Conservation (phyloP, 2,113 vertebrate genomes). For the Ginglymostoma cirratum region DNA sequence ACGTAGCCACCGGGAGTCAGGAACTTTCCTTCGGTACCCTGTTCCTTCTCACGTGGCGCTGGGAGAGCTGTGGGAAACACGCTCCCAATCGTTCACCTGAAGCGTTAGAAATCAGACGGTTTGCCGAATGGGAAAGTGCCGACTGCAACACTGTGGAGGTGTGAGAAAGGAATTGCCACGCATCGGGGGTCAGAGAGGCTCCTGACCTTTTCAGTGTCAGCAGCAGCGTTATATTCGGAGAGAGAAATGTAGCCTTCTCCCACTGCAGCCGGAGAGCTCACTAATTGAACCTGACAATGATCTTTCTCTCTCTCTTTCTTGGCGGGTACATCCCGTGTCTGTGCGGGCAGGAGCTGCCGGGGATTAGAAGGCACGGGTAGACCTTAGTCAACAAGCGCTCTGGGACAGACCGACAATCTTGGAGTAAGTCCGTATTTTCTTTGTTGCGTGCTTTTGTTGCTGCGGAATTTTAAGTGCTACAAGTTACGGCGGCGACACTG, state of each 20-base stretch:
- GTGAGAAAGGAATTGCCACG: background rate
- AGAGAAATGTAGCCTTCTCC: background rate
- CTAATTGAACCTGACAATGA: background rate
- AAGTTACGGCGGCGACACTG: background rate
- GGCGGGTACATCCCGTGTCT: no score
- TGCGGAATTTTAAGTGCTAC: background rate
- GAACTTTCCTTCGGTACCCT: background rate
- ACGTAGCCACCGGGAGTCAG: background rate
- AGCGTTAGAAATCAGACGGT: background rate
- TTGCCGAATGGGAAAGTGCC: background rate
- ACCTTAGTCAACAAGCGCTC: background rate
- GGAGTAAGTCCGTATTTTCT: background rate
- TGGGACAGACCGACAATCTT: background rate
- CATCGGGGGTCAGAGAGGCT: background rate
- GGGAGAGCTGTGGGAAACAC: background rate
- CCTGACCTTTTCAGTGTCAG: background rate
- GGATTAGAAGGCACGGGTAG: background rate
- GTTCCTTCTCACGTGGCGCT: background rate
- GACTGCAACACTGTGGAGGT: background rate
- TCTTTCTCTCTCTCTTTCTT: background rate
- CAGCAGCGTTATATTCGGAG: background rate
- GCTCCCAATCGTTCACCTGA: background rate
- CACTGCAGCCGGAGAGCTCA: background rate
- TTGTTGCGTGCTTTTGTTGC: rapidly evolving
- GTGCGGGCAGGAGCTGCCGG: background rate